A percentile compares a stretch with the other conserved stretches of the same genome.
phyloP scores from a whole-genome alignment of 2,797 vertebrate genomes.

The Anableps anableps region DNA sequence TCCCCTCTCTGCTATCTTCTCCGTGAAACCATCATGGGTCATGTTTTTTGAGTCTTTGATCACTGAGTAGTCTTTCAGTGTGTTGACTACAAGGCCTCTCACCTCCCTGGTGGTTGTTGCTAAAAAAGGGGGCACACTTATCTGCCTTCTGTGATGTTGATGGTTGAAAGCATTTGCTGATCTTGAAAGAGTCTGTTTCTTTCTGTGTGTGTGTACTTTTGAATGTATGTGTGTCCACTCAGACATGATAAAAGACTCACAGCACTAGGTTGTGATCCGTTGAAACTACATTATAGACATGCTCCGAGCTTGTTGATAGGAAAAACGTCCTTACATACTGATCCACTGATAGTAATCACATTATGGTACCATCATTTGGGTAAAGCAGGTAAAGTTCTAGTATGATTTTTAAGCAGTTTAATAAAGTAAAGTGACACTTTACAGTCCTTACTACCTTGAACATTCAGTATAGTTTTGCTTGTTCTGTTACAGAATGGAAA shows the following conservation, averaged over 20 bases:
- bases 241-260: constrained; percentile 70
- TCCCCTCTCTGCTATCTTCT: constrained; percentile 61
- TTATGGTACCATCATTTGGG: constrained; percentile 19
- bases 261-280: constrained; percentile 62
- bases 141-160: constrained; percentile 77
- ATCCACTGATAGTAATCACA: constrained; percentile 33
- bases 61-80: constrained; percentile 75
- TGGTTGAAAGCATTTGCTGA: constrained; percentile 78
- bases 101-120: constrained; percentile 76
- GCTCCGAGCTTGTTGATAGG: constrained; percentile 35
- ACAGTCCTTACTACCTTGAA: background rate
- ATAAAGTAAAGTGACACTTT: background rate
- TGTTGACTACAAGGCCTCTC: constrained; percentile 79
- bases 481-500: constrained; percentile 61
- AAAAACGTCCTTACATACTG: constrained; percentile 2
- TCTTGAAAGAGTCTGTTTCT: constrained; percentile 62
- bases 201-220: constrained; percentile 29
- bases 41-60: constrained; percentile 77
- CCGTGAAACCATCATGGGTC: constrained; percentile 70
- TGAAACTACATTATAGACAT: constrained; percentile 41
- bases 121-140: constrained; percentile 74
- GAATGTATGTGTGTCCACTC: constrained; percentile 58
- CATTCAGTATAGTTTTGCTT: constrained; percentile 34
- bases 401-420: constrained; percentile 11
- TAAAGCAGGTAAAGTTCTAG: constrained; percentile 1